A percentile compares a stretch with the other conserved stretches of the same genome.
Conservation (phyloP, 2,888 invertebrate genomes). For the Lasioglossum pauxillum region DNA sequence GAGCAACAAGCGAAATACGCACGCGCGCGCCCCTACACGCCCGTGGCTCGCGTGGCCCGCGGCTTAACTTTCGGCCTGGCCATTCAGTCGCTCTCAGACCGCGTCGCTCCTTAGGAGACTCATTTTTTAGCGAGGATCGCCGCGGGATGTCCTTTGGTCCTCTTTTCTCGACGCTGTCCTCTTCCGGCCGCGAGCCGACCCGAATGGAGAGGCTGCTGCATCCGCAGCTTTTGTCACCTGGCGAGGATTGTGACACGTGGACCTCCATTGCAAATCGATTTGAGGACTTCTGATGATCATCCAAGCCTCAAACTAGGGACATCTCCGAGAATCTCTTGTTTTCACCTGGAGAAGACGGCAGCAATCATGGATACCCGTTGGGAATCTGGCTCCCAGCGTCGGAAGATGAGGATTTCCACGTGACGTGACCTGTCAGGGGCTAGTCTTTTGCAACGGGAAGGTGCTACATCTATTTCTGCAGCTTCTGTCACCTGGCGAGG, state of each 20-base stretch:
- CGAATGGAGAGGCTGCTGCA: background rate
- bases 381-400: background rate
- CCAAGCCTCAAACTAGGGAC: too few species aligned
- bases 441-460: background rate
- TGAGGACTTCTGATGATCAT: background rate
- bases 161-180: background rate
- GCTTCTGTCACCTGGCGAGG: background rate
- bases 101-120: constrained; percentile 49
- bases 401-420: background rate
- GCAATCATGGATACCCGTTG: background rate
- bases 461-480: background rate
- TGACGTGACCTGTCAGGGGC: background rate
- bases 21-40: constrained; percentile 46
- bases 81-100: constrained; percentile 52
- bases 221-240: background rate
- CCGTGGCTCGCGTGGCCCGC: constrained; percentile 57
- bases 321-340: background rate
- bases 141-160: constrained; percentile 62
- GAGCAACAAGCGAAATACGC: constrained; percentile 29
- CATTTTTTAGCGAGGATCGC: constrained; percentile 77
- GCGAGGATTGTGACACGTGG: background rate
- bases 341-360: background rate
- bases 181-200: background rate
- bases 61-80: constrained; percentile 67
- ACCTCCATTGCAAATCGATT: background rate